Base-by-base conservation (phyloP, 2,113 vertebrate species). In the Ahaetulla prasina region DNA sequence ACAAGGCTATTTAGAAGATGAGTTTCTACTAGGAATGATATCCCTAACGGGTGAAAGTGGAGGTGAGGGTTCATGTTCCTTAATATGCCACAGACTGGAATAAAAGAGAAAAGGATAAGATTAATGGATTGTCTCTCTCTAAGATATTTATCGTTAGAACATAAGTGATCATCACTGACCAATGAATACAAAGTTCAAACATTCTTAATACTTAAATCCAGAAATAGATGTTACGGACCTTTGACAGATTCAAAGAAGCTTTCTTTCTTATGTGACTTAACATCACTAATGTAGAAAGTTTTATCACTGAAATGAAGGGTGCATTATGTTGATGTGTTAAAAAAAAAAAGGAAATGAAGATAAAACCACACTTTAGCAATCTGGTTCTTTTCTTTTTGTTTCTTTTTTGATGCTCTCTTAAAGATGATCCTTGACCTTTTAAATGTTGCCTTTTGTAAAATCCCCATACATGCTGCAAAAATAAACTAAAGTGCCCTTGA, bases 401-500 rank as follows among this genome's bases (percentile, higher is more conserved):
- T 95, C 92, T 95, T 96, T 35, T 80, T 97, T 95, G 93, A 92
- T 94, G 25, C 87, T 95, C 45, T 85, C 86, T 91, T 95, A 91
- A 96, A 94, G 54, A 92, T 95, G 94, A 96, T 95, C 94, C 93
- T 93, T 96, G 95, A 95, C 96, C 94, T 96, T 96, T 95, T 94
- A 60, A 95, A 95, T 95, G 94, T 92, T 95, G 84, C 88, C 90
- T 97, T 96, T 95, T 94, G 93, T 95, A n/a, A n/a, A 90, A 95
- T 74, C 10, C 91, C 93, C 93, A 93, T 54, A 96, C 94, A 95
- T 93, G 94, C 92, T 93, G 89, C 92, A 92, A 96, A 94, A 95
- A 95, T 92, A 92, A 96, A 95, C 43, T 60, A 94, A 88, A 95
- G 35, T 91, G 91, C 60, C 92, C 95, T 12, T 88, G 88, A 94